phyloP scores from a whole-genome alignment of 2,113 vertebrate genomes.

The Zosterops japonicus region DNA sequence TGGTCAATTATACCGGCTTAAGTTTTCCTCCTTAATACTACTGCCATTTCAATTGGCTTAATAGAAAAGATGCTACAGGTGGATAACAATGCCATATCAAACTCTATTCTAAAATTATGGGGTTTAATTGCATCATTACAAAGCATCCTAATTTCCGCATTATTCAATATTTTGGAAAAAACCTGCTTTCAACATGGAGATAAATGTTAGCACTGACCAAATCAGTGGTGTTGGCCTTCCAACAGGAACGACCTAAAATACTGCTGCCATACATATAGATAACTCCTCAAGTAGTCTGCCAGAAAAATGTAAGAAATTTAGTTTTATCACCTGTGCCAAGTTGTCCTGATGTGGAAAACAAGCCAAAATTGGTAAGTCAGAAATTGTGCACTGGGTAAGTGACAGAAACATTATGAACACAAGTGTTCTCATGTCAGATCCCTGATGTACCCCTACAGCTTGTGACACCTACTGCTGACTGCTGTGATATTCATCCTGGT shows the following conservation, averaged over 20 bases:
- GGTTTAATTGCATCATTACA: not conserved
- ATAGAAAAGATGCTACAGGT: not conserved
- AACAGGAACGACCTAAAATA: not conserved
- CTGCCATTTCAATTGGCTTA: not conserved
- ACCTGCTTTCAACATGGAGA: not conserved
- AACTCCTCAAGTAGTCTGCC: not conserved
- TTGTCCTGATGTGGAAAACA: not conserved
- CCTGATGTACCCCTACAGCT: slow-evolving; percentile 14
- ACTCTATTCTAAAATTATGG: not conserved
- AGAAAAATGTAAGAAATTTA: not conserved
- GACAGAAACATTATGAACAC: slow-evolving; percentile 30
- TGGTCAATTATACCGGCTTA: not conserved
- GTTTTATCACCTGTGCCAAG: not conserved
- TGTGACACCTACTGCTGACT: slow-evolving; percentile 48
- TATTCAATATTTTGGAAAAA: not conserved
- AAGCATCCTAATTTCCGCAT: not conserved
- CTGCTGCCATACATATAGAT: not conserved
- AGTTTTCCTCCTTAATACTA: not conserved
- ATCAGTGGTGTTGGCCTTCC: not conserved
- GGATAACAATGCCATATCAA: not conserved
- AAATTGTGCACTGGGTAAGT: not conserved
- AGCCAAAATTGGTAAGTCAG: not conserved
- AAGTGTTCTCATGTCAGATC: not conserved
- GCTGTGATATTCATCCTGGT: slow-evolving; percentile 24
- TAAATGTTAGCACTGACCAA: not conserved